Base-by-base conservation (phyloP, 2,888 invertebrate species). In the Arctia plantaginis region DNA sequence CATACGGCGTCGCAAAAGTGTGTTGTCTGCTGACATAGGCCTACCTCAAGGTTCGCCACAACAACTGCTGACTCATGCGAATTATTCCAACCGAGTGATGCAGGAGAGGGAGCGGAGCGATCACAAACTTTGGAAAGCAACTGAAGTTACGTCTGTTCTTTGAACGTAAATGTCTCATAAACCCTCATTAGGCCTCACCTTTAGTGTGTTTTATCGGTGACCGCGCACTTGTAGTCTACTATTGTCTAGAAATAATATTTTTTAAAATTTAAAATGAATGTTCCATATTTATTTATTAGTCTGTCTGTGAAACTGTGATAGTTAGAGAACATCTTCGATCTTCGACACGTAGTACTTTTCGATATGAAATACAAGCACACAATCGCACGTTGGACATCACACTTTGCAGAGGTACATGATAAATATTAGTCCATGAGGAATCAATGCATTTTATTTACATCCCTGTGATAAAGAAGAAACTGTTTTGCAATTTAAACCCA, bases 401-500 rank as follows among this genome's bases (percentile, higher is more conserved):
- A 59, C 27, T 55, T 55, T 59, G 59, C 27, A 59, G 27, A 59
- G 59, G n/a, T 27, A 59, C 27, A 59, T 59, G n/a, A 59, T 27
- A 0, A 59, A n/a, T 55, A 13, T 55, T 27, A 59, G 59, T 15
- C 27, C 27, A 27, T 59, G 59, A 67, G 30, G 3, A 44, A 67
- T 67, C 67, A 67, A 67, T 67, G 67, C 67, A 67, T 67, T 67
- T 67, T 13, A 33, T 47, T 47, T 30, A 27, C 20, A 47, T 30
- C 30, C 23, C 44, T 47, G 67, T 41, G 41, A 39, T 67, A 20
- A 23, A 47, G 30, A 65, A 62, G 39, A 23, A 44, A 30, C 20
- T 30, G 30, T 66, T 66, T 66, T 41, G 27, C 15, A 44, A 44
- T 44, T 44, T 20, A 23, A 47, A 27, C 47, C 1, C 23, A 13